Conservation (phyloP, 2,888 invertebrate genomes). For the Pantelozetes paolii region DNA sequence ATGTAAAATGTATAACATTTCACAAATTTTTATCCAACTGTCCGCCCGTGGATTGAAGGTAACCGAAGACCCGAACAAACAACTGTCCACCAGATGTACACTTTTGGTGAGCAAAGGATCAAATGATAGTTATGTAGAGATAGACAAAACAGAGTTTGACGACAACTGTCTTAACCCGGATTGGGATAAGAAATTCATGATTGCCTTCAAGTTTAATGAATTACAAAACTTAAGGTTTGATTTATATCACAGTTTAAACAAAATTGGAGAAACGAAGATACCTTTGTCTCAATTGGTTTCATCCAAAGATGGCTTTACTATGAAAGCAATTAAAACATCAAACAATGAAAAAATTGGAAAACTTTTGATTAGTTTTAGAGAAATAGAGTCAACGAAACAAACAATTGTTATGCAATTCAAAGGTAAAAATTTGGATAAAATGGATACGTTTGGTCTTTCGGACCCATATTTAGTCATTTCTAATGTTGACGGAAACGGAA, state of each 20-base stretch:
- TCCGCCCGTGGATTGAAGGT: background rate
- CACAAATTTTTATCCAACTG: background rate
- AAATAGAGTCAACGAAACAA: background rate
- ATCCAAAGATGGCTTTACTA: background rate
- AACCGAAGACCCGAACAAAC: background rate
- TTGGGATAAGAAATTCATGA: background rate
- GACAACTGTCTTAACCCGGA: background rate
- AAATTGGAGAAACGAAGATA: background rate
- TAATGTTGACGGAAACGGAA: background rate
- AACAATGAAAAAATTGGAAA: conserved; percentile 14
- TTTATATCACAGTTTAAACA: background rate
- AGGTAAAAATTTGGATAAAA: conserved; percentile 12
- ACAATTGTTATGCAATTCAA: background rate
- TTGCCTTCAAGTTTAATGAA: background rate
- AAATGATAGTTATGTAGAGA: background rate
- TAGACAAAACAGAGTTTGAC: background rate
- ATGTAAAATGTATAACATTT: background rate
- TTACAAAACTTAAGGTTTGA: background rate
- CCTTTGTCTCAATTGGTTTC: background rate
- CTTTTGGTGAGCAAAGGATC: background rate
- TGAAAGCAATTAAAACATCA: background rate
- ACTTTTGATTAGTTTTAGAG: background rate
- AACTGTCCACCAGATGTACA: background rate
- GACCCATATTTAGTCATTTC: conserved; percentile 16
- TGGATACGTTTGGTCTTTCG: background rate